These are phyloP conservation scores for Probaryconus sp. DNA, from an alignment of 1,140 invertebrate genomes.

Conservation along the genomic window DNA sequence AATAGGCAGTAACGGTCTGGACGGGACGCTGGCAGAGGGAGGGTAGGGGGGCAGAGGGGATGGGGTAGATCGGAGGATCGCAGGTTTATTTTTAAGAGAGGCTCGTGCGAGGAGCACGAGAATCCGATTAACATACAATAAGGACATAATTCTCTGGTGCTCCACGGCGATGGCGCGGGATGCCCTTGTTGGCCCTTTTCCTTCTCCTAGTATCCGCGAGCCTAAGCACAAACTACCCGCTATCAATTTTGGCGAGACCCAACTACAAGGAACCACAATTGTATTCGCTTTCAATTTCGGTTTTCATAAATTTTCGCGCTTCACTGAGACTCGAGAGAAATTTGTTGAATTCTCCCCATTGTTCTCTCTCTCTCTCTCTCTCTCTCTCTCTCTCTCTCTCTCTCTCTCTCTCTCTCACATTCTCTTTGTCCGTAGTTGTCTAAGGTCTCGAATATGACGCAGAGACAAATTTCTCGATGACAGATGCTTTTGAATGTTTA, in stretches of 20 bases:
- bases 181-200: constrained; percentile 65
- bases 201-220: constrained; percentile 50
- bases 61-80: constrained; percentile 52
- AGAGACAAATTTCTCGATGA: too few species aligned
- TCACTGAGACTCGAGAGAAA: too few species aligned
- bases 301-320: background rate
- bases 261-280: constrained; percentile 25
- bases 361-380: too few species aligned
- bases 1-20: constrained; percentile 18
- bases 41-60: constrained; percentile 3
- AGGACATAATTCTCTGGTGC: constrained; percentile 67
- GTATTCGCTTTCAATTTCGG: background rate
- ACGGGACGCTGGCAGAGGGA: too few species aligned
- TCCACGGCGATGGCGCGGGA: constrained; percentile 39
- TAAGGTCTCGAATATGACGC: too few species aligned
- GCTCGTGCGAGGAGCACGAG: constrained; percentile 56
- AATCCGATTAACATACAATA: constrained; percentile 71
- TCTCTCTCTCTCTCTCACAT: too few species aligned
- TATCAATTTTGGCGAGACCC: constrained; percentile 39
- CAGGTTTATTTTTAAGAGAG: constrained; percentile 59
- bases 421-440: too few species aligned
- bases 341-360: too few species aligned
- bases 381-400: too few species aligned
- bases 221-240: constrained; percentile 29
- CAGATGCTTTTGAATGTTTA: too few species aligned